Conservation (phyloP, 2,113 vertebrate genomes). For the Spea multiplicata region DNA sequence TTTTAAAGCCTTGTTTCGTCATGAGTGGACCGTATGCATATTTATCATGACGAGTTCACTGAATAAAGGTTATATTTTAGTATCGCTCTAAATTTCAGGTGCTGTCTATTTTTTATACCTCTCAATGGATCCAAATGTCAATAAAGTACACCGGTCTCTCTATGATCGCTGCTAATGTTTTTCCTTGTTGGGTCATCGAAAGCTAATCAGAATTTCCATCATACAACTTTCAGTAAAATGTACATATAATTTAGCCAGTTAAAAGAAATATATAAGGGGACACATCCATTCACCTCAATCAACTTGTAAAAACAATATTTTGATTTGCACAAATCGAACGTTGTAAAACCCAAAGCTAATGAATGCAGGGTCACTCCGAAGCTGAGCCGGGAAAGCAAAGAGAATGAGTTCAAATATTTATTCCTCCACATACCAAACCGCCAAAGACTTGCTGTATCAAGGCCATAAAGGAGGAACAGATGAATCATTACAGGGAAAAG, state of each 20-base stretch:
- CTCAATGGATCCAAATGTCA: slow-evolving; percentile 24
- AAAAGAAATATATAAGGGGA: slow-evolving; percentile 83
- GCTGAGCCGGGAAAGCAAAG: slow-evolving; percentile 56
- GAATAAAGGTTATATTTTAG: background rate
- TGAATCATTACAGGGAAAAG: background rate
- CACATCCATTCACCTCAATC: slow-evolving; percentile 99
- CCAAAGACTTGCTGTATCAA: slow-evolving; percentile 51
- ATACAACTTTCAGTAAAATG: slow-evolving; percentile 80
- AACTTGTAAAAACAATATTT: slow-evolving; percentile 97
- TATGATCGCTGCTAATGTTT: slow-evolving; percentile 26
- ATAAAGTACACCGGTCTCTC: background rate
- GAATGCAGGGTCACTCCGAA: slow-evolving; percentile 76
- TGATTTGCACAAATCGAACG: slow-evolving; percentile 90
- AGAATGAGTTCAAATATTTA: slow-evolving; percentile 76
- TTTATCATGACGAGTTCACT: background rate
- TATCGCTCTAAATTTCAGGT: background rate
- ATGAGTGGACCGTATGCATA: too few relatives aligned
- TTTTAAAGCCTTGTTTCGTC: too few relatives aligned
- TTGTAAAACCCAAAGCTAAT: slow-evolving; percentile 69
- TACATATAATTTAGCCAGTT: slow-evolving; percentile 99
- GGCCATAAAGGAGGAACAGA: background rate
- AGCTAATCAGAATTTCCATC: slow-evolving; percentile 51
- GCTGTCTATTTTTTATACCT: background rate
- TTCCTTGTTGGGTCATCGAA: slow-evolving; percentile 9
- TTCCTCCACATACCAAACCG: slow-evolving; percentile 58